A percentile compares a stretch with the other conserved stretches of the same genome.
These are phyloP conservation scores for Actinia tenebrosa DNA, from an alignment of 64 coral and sea anemone genomes.

Conservation along the genomic window DNA sequence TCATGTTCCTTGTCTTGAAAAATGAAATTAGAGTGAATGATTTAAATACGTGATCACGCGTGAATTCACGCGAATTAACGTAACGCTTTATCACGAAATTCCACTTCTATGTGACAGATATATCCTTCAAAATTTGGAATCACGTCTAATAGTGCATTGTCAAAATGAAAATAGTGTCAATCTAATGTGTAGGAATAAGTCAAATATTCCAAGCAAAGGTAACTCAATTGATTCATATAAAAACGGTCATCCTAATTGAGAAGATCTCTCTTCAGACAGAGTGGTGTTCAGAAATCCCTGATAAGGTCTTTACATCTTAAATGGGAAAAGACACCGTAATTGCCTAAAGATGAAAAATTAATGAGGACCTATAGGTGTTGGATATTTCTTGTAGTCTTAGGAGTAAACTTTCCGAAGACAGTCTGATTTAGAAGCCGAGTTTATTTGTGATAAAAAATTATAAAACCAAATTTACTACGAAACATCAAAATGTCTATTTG, in stretches of 20 bases:
- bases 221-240: constrained; percentile 9
- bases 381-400: background rate
- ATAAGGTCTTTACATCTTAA: constrained; percentile 14
- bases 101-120: constrained; percentile 1
- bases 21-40: constrained; percentile 10
- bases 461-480: background rate
- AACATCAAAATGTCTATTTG: background rate
- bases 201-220: background rate
- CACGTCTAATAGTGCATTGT: constrained; percentile 1
- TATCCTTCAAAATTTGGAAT: background rate
- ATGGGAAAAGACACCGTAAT: constrained; percentile 9
- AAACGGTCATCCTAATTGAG: constrained; percentile 1
- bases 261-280: background rate
- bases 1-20: background rate
- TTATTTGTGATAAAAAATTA: no score
- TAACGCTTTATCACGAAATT: constrained; percentile 13
- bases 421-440: no score
- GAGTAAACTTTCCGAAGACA: background rate
- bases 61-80: constrained; percentile 10
- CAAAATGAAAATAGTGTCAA: background rate
- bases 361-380: background rate
- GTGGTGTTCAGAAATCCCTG: constrained; percentile 13
- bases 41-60: constrained; percentile 16
- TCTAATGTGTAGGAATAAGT: background rate
- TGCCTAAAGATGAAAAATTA: constrained; percentile 10